These are phyloP conservation scores for Oreochromis spilurus DNA, from an alignment of 2,113 vertebrate species.

Conservation along the genomic window DNA sequence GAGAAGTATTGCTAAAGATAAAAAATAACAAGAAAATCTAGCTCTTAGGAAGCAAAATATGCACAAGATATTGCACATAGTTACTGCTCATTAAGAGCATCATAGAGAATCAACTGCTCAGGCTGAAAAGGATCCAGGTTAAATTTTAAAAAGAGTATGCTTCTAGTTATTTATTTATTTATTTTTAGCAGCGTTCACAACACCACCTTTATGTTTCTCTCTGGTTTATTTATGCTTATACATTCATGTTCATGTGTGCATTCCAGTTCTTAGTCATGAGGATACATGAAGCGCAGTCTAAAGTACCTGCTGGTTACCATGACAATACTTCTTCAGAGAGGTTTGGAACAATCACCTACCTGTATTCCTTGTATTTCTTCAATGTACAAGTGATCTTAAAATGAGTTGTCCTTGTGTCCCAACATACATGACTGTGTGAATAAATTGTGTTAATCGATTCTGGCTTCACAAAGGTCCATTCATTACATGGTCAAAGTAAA, in stretches of 20 bases:
- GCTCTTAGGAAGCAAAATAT: neutral
- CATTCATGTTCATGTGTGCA: constrained; percentile 1
- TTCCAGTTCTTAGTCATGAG: constrained; percentile 1
- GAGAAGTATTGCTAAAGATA: neutral
- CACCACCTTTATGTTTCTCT: neutral
- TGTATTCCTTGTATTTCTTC: constrained; percentile 31
- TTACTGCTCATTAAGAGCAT: neutral
- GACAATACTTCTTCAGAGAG: constrained; percentile 59
- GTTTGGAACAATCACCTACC: constrained; percentile 55
- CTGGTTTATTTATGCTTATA: neutral
- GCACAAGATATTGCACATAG: neutral
- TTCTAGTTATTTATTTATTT: neutral
- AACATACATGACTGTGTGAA: neutral
- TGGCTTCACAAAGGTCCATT: neutral
- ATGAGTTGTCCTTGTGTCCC: constrained; percentile 24
- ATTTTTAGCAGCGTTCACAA: neutral
- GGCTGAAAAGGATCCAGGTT: neutral
- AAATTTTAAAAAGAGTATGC: neutral
- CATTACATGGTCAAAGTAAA: neutral
- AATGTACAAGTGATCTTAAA: constrained; percentile 24
- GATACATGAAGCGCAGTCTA: constrained; percentile 38
- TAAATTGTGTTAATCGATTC: constrained; percentile 30
- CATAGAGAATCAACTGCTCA: neutral
- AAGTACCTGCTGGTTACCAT: constrained; percentile 70
- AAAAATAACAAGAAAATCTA: neutral